Percentiles rank a stretch among this genome's conserved stretches.
phyloP scores from a whole-genome alignment of 1,140 invertebrate genomes.

The Protaetia brevitarsis region DNA sequence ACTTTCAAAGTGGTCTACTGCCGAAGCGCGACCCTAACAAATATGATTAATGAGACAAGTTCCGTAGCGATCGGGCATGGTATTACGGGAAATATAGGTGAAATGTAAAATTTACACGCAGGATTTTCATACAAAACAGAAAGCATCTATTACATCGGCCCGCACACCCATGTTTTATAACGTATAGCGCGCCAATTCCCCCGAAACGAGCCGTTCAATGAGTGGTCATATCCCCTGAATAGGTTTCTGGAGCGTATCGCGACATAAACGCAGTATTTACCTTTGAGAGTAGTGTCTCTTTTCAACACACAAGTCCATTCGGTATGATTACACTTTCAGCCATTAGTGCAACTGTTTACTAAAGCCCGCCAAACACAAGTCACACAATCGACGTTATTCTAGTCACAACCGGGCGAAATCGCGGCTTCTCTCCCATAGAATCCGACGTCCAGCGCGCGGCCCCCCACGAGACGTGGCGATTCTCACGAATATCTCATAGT shows the following conservation, averaged over 20 bases:
- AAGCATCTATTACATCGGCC: background rate
- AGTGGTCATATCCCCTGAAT: background rate
- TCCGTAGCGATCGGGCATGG: no score
- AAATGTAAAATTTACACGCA: background rate
- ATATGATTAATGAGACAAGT: background rate
- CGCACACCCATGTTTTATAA: constrained; percentile 12
- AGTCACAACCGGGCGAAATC: no score
- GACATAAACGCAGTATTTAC: constrained; percentile 24
- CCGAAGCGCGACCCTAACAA: constrained; percentile 21
- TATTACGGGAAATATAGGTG: background rate
- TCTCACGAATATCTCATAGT: background rate
- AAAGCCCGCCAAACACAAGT: constrained; percentile 36
- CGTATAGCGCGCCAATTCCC: background rate
- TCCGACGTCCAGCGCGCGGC: no score
- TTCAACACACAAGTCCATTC: constrained; percentile 35
- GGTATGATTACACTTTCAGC: constrained; percentile 38
- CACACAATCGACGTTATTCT: no score
- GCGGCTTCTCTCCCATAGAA: no score
- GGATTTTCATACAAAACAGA: background rate
- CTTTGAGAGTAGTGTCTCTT: constrained; percentile 30
- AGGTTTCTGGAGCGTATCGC: background rate
- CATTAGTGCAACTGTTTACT: constrained; percentile 40
- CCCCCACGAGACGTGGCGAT: no score
- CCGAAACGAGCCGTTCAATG: constrained; percentile 6
- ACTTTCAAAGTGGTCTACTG: constrained; percentile 3